Percentiles rank a stretch among this genome's conserved stretches.
phyloP scores from a whole-genome alignment of 2,888 invertebrate genomes.

The Diplolepis rosae region DNA sequence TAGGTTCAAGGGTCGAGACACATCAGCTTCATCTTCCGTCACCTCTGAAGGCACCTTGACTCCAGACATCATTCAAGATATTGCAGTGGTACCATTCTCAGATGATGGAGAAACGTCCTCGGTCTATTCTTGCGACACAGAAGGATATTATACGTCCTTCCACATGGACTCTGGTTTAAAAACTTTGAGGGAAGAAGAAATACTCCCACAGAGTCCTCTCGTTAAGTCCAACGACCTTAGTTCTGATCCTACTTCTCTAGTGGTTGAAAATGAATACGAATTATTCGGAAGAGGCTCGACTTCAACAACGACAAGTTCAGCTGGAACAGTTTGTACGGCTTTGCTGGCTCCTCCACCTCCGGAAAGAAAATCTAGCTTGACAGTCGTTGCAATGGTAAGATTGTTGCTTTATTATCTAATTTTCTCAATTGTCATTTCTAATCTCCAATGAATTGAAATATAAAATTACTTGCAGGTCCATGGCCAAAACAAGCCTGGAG shows the following conservation, averaged over 20 bases:
- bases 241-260: slow-evolving; percentile 81
- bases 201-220: slow-evolving; percentile 82
- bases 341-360: slow-evolving; percentile 87
- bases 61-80: slow-evolving; percentile 87
- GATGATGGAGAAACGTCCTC: slow-evolving; percentile 92
- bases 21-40: slow-evolving; percentile 87
- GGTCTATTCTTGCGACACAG: slow-evolving; percentile 96
- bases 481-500: slow-evolving; percentile 76
- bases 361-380: slow-evolving; percentile 84
- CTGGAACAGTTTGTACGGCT: slow-evolving; percentile 91
- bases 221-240: slow-evolving; percentile 78
- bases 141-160: slow-evolving; percentile 98
- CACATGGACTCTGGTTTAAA: slow-evolving; percentile 96
- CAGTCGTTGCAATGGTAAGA: slow-evolving; percentile 70
- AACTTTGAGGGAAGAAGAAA: slow-evolving; percentile 85
- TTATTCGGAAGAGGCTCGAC: slow-evolving; percentile 93
- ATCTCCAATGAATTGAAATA: neutral
- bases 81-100: slow-evolving; percentile 75
- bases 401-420: neutral
- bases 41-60: slow-evolving; percentile 90
- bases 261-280: slow-evolving; percentile 92
- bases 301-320: slow-evolving; percentile 92
- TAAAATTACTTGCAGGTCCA: slow-evolving; percentile 60
- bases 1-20: slow-evolving; percentile 74
- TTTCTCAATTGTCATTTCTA: neutral